phyloP scores from a whole-genome alignment of 2,113 vertebrate genomes.

The Aptenodytes forsteri region DNA sequence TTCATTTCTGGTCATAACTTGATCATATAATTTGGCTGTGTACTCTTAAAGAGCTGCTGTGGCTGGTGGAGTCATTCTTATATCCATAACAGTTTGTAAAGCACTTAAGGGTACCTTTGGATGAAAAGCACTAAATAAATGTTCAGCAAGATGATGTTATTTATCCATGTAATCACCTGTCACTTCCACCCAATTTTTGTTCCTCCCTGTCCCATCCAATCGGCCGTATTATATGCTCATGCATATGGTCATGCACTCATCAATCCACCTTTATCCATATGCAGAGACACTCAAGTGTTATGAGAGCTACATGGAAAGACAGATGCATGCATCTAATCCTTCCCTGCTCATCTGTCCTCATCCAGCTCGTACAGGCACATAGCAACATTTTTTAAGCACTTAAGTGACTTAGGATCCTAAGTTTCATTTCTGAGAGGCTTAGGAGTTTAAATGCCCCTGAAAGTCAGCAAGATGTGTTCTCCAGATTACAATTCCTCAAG shows the following conservation, averaged over 20 bases:
- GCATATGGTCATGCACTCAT: conserved; percentile 67
- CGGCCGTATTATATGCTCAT: conserved; percentile 54
- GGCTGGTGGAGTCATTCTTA: conserved; percentile 64
- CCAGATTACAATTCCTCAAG: conserved; percentile 16
- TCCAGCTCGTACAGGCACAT: conserved; percentile 15
- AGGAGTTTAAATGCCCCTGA: conserved; percentile 33
- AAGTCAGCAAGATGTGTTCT: conserved; percentile 38
- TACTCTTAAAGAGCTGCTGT: conserved; percentile 64
- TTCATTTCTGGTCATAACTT: conserved; percentile 65
- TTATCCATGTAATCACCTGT: conserved; percentile 71
- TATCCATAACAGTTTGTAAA: conserved; percentile 70
- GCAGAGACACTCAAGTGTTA: conserved; percentile 65
- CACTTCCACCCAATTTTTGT: conserved; percentile 69
- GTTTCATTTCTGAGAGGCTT: conserved; percentile 39
- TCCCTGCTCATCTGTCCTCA: conserved; percentile 55
- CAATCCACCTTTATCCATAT: conserved; percentile 66
- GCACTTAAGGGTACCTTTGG: conserved; percentile 69
- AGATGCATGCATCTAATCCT: conserved; percentile 60
- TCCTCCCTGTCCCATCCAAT: conserved; percentile 71
- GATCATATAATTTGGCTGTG: conserved; percentile 60
- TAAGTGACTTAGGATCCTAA: conserved; percentile 63
- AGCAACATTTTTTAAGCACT: conserved; percentile 52
- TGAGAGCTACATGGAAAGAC: conserved; percentile 57
- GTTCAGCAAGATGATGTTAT: conserved; percentile 62
- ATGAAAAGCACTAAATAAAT: conserved; percentile 71